Base-by-base conservation (phyloP, 2,113 vertebrate genomes). In the Prunella fulvescens region DNA sequence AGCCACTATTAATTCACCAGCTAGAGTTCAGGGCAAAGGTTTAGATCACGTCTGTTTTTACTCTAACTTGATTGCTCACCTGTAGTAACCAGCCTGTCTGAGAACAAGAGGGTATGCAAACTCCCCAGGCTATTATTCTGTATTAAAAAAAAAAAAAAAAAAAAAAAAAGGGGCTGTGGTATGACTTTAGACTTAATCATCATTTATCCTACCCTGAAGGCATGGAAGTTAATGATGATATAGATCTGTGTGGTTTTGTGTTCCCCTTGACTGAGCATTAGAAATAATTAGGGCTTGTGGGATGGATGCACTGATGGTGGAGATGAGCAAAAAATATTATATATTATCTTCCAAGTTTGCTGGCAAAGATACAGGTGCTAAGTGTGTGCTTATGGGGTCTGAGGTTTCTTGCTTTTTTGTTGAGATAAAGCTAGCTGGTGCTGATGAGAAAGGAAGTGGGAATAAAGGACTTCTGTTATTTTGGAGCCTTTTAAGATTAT, bases 161-260 rank as follows among this genome's bases (percentile, higher is more conserved):
- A n/a, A n/a, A 11, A 31, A 61, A 70, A 48, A 61, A 56, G 6
- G 6, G 6, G 31, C 61, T 91, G 79, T 90, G 90, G 84, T 93
- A 58, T 80, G 86, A 83, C 47, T 94, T 97, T 82, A 93, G 26
- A 96, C 90, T 74, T 96, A 95, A 95, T 97, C 80, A 96, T 95
- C 92, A 86, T 96, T 96, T 97, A 95, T 95, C 71, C 86, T 96
- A 92, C 82, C 91, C 90, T 64, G 80, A 95, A 97, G 97, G 57
- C 91, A 92, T 65, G 65, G 95, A 96, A 94, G 67, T 91, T 97
- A 97, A 97, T 96, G 80, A 95, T 96, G 95, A 95, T 96, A 94
- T 85, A 94, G 89, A 95, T 95, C 91, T 90, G 89, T 96, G 85
- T 24, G 90, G 74, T 95, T 97, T 96, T 90, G 70, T 95, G 95